Evolutionary conservation across 2,797 vertebrate species (phyloP).

Genomic region (Scleropages formosus): DNA sequence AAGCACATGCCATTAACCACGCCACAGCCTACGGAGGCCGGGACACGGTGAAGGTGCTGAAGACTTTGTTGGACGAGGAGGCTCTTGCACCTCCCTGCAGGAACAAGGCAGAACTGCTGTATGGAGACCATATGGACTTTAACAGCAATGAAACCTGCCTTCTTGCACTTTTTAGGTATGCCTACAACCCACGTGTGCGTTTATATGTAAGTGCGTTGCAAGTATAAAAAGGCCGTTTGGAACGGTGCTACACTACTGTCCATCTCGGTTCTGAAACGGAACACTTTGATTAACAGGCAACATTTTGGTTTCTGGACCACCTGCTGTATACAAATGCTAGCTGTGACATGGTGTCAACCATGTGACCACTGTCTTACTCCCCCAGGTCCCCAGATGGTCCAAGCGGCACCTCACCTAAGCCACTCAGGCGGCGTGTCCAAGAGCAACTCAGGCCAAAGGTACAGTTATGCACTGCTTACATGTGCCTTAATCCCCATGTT

Average conservation of each 20-base stretch:
- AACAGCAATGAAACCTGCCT: conserved; percentile 57
- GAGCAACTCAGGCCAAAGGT: conserved; percentile 80
- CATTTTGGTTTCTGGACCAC: too few relatives aligned
- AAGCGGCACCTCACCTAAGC: conserved; percentile 72
- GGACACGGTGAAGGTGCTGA: conserved; percentile 81
- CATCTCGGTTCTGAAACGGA: background rate
- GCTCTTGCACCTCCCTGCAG: conserved; percentile 67
- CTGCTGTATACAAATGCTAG: too few relatives aligned
- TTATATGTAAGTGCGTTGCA: too few relatives aligned
- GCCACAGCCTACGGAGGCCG: conserved; percentile 83
- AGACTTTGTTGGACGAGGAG: conserved; percentile 84
- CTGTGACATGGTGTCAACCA: conserved; percentile 1
- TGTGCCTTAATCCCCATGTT: background rate
- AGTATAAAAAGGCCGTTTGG: too few relatives aligned
- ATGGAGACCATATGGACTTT: conserved; percentile 64
- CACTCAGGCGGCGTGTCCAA: conserved; percentile 73
- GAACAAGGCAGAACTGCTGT: conserved; percentile 83
- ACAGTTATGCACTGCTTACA: conserved; percentile 39
- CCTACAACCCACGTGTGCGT: background rate
- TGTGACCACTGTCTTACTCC: conserved; percentile 38
- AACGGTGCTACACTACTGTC: background rate
- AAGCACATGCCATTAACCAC: conserved; percentile 83
- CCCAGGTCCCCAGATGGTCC: conserved; percentile 77
- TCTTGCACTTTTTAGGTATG: conserved; percentile 79
- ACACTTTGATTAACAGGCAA: too few relatives aligned